phyloP scores from a whole-genome alignment of 2,113 vertebrate genomes.

The Cyprinus carpio region DNA sequence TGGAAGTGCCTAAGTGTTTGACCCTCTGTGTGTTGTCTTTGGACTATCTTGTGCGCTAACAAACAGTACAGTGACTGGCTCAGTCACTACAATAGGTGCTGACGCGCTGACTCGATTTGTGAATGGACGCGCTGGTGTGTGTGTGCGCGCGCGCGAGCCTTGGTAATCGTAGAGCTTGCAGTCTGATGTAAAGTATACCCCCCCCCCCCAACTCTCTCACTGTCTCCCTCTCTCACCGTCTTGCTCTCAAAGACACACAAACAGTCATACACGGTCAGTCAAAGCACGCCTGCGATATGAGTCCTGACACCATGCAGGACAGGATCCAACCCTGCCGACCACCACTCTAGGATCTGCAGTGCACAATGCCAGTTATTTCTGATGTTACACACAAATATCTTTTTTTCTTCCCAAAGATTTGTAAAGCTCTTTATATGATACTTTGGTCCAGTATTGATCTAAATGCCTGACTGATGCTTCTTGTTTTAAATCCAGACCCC shows the following conservation, averaged over 20 bases:
- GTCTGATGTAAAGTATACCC: constrained; percentile 75
- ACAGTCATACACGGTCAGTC: constrained; percentile 19
- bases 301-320: constrained; percentile 24
- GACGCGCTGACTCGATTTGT: constrained; percentile 79
- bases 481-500: constrained; percentile 62
- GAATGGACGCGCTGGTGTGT: constrained; percentile 79
- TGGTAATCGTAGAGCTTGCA: constrained; percentile 56
- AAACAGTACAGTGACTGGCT: constrained; percentile 68
- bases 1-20: neutral
- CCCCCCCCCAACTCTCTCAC: constrained; percentile 28
- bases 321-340: constrained; percentile 13
- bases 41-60: constrained; percentile 56
- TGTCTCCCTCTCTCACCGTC: constrained; percentile 17
- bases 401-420: neutral
- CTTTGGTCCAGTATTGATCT: constrained; percentile 41
- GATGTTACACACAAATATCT: neutral
- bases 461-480: constrained; percentile 28
- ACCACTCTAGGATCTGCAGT: neutral
- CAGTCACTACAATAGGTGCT: constrained; percentile 70
- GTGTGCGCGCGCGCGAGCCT: neutral
- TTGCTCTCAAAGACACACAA: constrained; percentile 23
- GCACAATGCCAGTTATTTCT: neutral
- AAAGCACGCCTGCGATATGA: constrained; percentile 25
- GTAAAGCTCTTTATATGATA: neutral
- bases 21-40: neutral